These are phyloP conservation scores for Eclectus roratus DNA, from an alignment of 2,113 vertebrate genomes.

Conservation along the genomic window DNA sequence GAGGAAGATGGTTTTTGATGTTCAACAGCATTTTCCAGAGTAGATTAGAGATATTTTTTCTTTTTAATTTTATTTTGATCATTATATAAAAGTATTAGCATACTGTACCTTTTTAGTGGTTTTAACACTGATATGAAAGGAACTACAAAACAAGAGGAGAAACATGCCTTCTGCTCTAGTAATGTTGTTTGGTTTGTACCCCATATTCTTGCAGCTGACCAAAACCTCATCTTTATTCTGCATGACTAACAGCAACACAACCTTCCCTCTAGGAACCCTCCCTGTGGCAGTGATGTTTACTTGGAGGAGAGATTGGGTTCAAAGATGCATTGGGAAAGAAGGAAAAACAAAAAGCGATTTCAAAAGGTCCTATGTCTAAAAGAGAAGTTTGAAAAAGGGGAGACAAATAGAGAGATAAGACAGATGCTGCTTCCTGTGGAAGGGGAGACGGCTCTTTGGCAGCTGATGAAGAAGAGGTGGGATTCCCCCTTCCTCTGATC, in stretches of 20 bases:
- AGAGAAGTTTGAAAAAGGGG: neutral
- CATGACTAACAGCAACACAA: neutral
- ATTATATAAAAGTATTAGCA: neutral
- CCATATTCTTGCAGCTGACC: neutral
- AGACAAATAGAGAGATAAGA: slow-evolving; percentile 37
- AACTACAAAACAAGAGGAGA: neutral
- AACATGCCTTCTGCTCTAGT: neutral
- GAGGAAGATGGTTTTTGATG: neutral
- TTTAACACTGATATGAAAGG: neutral
- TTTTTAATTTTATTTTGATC: neutral
- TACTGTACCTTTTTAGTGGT: neutral
- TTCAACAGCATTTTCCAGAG: neutral
- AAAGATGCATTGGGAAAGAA: neutral
- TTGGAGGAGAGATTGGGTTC: neutral
- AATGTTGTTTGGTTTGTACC: neutral
- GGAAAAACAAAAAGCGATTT: neutral
- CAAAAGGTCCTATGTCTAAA: neutral
- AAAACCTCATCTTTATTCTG: neutral
- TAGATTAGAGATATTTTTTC: neutral
- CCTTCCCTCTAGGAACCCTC: neutral
- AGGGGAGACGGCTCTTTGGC: slow-evolving; percentile 24
- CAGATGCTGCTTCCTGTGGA: slow-evolving; percentile 59
- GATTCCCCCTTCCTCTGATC: slow-evolving; percentile 49
- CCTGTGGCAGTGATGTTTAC: neutral
- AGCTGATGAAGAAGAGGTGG: slow-evolving; percentile 49